Evolutionary conservation across 2,797 vertebrate species (phyloP).

Genomic region (Spheniscus humboldti): DNA sequence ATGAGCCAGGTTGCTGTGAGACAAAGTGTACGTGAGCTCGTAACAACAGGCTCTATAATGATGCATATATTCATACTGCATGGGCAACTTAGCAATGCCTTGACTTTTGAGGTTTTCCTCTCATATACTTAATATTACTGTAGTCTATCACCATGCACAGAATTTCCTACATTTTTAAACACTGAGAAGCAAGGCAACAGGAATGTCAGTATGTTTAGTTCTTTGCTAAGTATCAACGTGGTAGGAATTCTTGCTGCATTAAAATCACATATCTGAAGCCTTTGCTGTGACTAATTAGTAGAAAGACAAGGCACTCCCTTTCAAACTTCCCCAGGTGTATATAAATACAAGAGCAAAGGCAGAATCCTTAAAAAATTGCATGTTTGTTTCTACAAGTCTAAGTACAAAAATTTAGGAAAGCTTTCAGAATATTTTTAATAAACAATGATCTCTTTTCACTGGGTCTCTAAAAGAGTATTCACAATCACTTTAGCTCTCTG

Average conservation of each 20-base stretch:
- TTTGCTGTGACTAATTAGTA: not conserved
- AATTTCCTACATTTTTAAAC: not conserved
- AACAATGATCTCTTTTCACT: not conserved
- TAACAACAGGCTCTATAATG: not conserved
- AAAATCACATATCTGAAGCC: not conserved
- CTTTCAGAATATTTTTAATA: not conserved
- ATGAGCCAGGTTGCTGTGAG: not conserved
- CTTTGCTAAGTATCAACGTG: not conserved
- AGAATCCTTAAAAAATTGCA: not conserved
- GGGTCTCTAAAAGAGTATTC: not conserved
- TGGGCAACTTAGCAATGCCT: not conserved
- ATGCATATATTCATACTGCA: fast-evolving
- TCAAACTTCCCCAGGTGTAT: not conserved
- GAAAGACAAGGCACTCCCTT: not conserved
- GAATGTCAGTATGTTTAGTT: not conserved
- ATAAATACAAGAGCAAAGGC: not conserved
- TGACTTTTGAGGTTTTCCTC: not conserved
- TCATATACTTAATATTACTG: not conserved
- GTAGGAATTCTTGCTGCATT: not conserved
- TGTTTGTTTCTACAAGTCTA: not conserved
- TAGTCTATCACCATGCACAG: not conserved
- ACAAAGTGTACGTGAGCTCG: not conserved
- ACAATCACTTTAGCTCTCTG: not conserved
- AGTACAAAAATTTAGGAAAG: not conserved
- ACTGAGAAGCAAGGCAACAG: not conserved